Base-by-base conservation (phyloP, 2,797 vertebrate genomes). In the Coracias cyanogaster region DNA sequence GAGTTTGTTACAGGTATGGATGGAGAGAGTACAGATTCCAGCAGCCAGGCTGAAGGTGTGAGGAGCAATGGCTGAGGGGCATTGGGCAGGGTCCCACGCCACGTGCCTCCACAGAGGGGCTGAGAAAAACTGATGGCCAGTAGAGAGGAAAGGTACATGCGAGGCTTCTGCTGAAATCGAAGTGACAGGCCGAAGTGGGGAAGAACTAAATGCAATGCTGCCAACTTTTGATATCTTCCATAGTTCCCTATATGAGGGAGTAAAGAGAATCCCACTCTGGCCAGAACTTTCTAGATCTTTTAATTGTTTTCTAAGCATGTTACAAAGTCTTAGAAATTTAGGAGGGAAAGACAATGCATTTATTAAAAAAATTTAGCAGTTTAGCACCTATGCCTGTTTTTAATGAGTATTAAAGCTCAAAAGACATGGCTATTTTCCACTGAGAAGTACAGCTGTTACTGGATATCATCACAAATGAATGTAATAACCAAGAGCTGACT, bases 401-500 rank as follows among this genome's bases (percentile, higher is more conserved):
- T 39, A 86, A 35, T 20, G 54, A 81, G 14, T 21, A 52, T 7
- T 74, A 76, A 69, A 87, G 82, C 79, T 91, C 76, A 80, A 64
- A 77, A 81, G 49, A 76, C 70, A 82, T 15, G 6, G 35, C 39
- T 91, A 15, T 58, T 93, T 89, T 67, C 46, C 62, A 31, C 46
- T 51, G 78, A 81, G 77, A 80, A 78, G 52, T 54, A 64, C 78
- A 93, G 83, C 89, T 94, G 81, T 48, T 84, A 18, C 73, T 84
- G 54, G 16, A 31, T 58, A 69, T 78, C 93, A 76, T 16, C 82
- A 89, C 60, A 62, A 70, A 58, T 12, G 13, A 73, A 12, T 28
- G 9, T 3, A 62, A 33, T 9, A 76, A 76, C 41, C 14, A 45
- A 82, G 54, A 72, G 58, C 24, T 69, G 41, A 58, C 61, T 78